Percentiles rank a stretch among this genome's conserved stretches.
These are phyloP conservation scores for Microcebus jonahi DNA, from an alignment of 2,113 vertebrate genomes.

Conservation along the genomic window DNA sequence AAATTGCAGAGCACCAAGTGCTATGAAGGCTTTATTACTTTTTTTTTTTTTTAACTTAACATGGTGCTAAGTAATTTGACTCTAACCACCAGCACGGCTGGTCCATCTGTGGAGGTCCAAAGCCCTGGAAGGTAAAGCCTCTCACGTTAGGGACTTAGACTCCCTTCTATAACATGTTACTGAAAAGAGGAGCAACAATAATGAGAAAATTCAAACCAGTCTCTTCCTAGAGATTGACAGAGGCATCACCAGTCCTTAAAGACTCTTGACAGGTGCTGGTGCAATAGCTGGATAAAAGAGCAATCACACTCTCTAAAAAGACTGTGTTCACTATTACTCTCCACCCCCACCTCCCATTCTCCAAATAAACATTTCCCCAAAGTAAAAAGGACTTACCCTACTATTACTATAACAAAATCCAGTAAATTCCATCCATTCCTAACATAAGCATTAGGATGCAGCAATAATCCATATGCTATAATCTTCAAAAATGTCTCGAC, in stretches of 20 bases:
- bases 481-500: conserved; percentile 99
- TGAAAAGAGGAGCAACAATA: background rate
- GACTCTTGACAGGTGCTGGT: background rate
- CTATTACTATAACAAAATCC: conserved; percentile 99
- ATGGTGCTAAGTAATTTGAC: conserved; percentile 4
- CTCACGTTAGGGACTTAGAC: background rate
- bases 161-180: background rate
- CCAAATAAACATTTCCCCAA: conserved; percentile 39
- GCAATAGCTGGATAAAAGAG: background rate
- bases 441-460: conserved; percentile 98
- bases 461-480: conserved; percentile 98
- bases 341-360: background rate
- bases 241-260: background rate
- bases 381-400: conserved; percentile 92
- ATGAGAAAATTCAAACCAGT: background rate
- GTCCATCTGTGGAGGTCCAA: conserved; percentile 23
- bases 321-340: background rate
- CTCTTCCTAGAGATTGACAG: background rate
- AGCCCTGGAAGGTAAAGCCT: conserved; percentile 31
- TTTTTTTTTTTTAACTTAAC: conserved; percentile 13
- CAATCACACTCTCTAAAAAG: background rate
- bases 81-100: background rate
- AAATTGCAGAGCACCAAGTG: background rate
- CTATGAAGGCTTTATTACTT: conserved; percentile 11
- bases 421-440: conserved; percentile 99